Evolutionary conservation across 2,113 vertebrate genomes (phyloP), one percentile per base, ranked within the genome.

Genomic region (Crotalus helleri): DNA sequence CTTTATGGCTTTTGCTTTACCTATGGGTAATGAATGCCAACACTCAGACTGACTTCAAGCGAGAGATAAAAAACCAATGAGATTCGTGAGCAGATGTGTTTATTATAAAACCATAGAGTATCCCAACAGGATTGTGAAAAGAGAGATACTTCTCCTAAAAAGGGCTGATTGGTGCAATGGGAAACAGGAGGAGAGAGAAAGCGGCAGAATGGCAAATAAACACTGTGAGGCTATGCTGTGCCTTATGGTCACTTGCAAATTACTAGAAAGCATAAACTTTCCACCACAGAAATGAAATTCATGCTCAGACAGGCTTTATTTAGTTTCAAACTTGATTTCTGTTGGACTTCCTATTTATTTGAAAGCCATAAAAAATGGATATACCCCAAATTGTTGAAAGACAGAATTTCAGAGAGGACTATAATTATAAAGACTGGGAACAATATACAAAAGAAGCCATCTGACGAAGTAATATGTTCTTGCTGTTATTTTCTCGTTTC

Each of bases 1-100:
- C 95, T 97, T 97, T 94, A 61, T 90, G 93, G 91, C 57, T 96
- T 97, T 97, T 97, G 97, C 94, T 96, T 97, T 95, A 97, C 95
- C 94, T 95, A 93, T 96, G 96, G 95, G 97, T 91, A 96, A 96
- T 96, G 95, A 92, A 96, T 86, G 89, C 53, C 94, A 91, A 88
- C 15, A 59, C n/a, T 94, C 95, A 92, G 57, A 93, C 95, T 87
- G 89, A 93, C 92, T 92, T 87, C 69, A 74, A 95, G 93, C 89
- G 51, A 93, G 95, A 96, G 96, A 96, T 95, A 93, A 93, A 94
- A 94, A 93, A 94, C 94, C 94, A 94, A 92, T 85, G 96, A 96
- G 94, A 96, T 91, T 85, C 49, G 93, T 95, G 96, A 96, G 89
- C 69, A 85, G 94, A 95, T 93, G 94, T 94, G 94, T 97, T 97